A percentile compares a stretch with the other conserved stretches of the same genome.
Conservation (phyloP, 2,113 vertebrate species). For the Proterorhinus semilunaris region DNA sequence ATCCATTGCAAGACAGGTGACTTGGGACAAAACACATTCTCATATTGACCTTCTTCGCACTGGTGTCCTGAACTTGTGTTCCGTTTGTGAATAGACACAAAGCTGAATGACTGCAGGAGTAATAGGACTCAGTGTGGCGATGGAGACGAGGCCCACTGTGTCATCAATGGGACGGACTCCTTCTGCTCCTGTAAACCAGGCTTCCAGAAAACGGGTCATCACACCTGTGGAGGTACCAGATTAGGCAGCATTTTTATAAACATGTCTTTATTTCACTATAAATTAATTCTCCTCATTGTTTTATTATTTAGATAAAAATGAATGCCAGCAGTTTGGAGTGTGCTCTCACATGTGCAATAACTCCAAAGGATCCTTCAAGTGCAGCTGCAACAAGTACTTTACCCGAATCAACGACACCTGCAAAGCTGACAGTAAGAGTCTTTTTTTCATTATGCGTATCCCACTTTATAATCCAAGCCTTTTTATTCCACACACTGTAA, state of each 20-base stretch:
- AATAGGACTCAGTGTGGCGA: slow-evolving; percentile 88
- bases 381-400: slow-evolving; percentile 93
- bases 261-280: not conserved
- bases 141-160: slow-evolving; percentile 84
- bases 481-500: not conserved
- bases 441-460: not conserved
- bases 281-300: not conserved
- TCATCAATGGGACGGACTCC: slow-evolving; percentile 77
- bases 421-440: slow-evolving; percentile 87
- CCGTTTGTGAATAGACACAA: slow-evolving; percentile 74
- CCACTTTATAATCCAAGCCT: not conserved
- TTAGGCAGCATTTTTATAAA: not conserved
- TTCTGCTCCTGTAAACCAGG: slow-evolving; percentile 91
- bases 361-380: slow-evolving; percentile 91
- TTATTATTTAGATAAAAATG: slow-evolving; percentile 83
- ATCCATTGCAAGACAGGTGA: slow-evolving; percentile 78
- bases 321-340: slow-evolving; percentile 87
- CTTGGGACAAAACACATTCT: not conserved
- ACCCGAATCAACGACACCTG: slow-evolving; percentile 88
- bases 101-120: slow-evolving; percentile 83
- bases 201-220: slow-evolving; percentile 85
- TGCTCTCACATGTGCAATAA: slow-evolving; percentile 98
- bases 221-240: slow-evolving; percentile 85
- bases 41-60: not conserved
- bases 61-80: not conserved